A percentile compares a stretch with the other conserved stretches of the same genome.
Conservation (phyloP, 2,888 invertebrate species). For the Mesoligia furuncula region DNA sequence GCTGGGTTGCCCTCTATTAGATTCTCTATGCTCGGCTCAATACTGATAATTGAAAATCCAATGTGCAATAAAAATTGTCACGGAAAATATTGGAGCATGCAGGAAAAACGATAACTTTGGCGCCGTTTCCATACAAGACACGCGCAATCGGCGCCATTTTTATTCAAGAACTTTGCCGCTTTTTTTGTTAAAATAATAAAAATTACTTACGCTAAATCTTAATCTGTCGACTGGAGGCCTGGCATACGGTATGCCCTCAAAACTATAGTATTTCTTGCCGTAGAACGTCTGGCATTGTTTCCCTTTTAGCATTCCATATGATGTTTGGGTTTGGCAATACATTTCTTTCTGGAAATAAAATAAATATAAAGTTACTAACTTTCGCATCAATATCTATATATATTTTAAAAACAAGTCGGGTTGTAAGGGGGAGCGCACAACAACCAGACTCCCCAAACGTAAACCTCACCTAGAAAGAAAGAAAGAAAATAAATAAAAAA, state of each 20-base stretch:
- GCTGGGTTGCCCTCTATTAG: background rate
- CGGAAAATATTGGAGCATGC: background rate
- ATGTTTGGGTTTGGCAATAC: constrained; percentile 71
- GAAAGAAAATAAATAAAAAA: no score
- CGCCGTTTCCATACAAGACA: background rate
- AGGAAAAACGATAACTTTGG: background rate
- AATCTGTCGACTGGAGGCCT: constrained; percentile 83
- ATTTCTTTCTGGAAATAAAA: constrained; percentile 51
- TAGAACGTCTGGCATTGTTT: constrained; percentile 74
- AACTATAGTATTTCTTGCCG: constrained; percentile 82
- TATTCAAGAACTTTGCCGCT: background rate
- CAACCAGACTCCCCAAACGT: no score
- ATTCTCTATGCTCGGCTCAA: background rate
- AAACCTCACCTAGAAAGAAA: no score
- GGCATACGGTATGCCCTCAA: constrained; percentile 87
- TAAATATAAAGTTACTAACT: background rate
- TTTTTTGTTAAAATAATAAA: background rate
- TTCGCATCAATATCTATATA: background rate
- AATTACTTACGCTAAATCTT: constrained; percentile 79
- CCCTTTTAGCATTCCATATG: constrained; percentile 78
- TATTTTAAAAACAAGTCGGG: no score
- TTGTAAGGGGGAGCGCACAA: no score
- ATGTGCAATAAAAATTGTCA: background rate
- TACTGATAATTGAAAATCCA: background rate
- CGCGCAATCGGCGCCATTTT: background rate